A percentile compares a stretch with the other conserved stretches of the same genome.
Evolutionary conservation across 2,888 invertebrate genomes (phyloP).

Genomic region (Drosophila maculinotata): DNA sequence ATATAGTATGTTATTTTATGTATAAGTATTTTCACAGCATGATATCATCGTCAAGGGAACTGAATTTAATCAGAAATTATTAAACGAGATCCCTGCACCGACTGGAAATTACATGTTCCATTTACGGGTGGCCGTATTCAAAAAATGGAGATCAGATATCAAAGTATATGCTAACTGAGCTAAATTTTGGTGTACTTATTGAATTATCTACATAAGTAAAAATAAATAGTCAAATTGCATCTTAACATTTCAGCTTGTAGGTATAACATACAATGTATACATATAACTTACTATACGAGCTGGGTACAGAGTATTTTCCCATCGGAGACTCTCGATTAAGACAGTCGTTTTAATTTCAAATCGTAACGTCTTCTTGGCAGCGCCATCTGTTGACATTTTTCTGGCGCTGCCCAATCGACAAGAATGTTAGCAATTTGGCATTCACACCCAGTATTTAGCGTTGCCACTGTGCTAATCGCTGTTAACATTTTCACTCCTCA

Average conservation of each 20-base stretch:
- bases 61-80: background rate
- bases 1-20: background rate
- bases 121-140: slow-evolving; percentile 15
- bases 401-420: background rate
- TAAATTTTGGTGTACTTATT: too few species aligned
- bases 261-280: too few species aligned
- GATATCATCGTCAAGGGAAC: slow-evolving; percentile 19
- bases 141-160: slow-evolving; percentile 29
- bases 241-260: too few species aligned
- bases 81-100: slow-evolving; percentile 38
- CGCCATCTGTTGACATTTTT: background rate
- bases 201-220: too few species aligned
- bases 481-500: slow-evolving; percentile 4
- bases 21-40: slow-evolving; percentile 9
- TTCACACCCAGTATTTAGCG: background rate
- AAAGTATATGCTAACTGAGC: slow-evolving; percentile 1
- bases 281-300: too few species aligned
- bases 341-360: too few species aligned
- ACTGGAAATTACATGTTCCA: slow-evolving; percentile 33
- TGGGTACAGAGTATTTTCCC: too few species aligned
- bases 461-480: background rate
- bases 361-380: too few species aligned
- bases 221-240: too few species aligned
- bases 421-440: background rate
- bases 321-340: too few species aligned